Conservation (phyloP, 2,888 invertebrate species). For the Palloptera scutellata region DNA sequence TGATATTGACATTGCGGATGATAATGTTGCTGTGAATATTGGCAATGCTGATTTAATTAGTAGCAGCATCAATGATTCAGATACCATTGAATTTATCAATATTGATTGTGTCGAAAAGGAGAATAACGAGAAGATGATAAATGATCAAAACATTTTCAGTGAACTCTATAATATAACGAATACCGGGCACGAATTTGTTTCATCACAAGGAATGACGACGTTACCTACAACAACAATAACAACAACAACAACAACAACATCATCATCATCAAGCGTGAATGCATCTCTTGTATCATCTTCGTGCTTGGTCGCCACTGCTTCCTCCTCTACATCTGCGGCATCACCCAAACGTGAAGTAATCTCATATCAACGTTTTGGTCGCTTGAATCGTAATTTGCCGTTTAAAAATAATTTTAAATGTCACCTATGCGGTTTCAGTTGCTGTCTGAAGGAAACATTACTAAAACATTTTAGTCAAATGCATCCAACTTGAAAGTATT, state of each 20-base stretch:
- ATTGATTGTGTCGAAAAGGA: background rate
- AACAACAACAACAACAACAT: background rate
- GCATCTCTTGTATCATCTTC: too few species aligned
- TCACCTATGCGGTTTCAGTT: conserved; percentile 55
- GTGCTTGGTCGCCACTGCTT: background rate
- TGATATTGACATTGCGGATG: conserved; percentile 25
- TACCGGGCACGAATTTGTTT: background rate
- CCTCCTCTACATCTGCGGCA: background rate
- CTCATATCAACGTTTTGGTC: conserved; percentile 54
- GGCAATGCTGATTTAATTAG: conserved; percentile 20
- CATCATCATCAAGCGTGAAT: background rate
- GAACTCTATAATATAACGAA: background rate
- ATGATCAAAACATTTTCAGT: background rate
- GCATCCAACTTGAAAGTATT: conserved; percentile 47
- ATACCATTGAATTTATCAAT: background rate
- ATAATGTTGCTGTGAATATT: conserved; percentile 3
- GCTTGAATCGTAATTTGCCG: conserved; percentile 45
- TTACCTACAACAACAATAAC: too few species aligned
- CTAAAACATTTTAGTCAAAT: conserved; percentile 49
- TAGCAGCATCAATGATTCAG: background rate
- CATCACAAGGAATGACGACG: too few species aligned
- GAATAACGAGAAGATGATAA: background rate
- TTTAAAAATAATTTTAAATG: conserved; percentile 50
- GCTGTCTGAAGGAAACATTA: conserved; percentile 47
- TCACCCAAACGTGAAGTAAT: conserved; percentile 42